These are phyloP conservation scores for Stegostoma tigrinum DNA, from an alignment of 2,113 vertebrate genomes.

Conservation along the genomic window DNA sequence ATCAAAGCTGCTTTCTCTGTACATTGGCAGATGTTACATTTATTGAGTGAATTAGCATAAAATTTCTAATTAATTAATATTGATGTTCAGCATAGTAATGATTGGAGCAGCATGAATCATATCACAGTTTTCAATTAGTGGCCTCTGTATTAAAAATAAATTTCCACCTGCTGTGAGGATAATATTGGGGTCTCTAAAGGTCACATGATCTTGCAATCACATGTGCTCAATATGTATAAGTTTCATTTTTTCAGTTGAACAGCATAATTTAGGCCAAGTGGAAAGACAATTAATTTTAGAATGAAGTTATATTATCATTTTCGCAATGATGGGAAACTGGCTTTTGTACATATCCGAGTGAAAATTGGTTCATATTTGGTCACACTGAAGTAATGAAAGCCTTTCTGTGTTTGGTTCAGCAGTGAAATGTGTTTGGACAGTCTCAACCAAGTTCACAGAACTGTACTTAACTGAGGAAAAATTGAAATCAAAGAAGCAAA, in stretches of 20 bases:
- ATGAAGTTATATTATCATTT: constrained; percentile 18
- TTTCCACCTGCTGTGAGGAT: constrained; percentile 13
- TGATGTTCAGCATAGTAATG: constrained; percentile 29
- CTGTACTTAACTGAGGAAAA: not conserved
- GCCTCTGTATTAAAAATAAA: constrained; percentile 30
- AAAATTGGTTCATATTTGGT: not conserved
- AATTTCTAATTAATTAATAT: constrained; percentile 31
- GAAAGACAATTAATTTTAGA: constrained; percentile 7
- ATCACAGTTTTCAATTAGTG: constrained; percentile 30
- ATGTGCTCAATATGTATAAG: constrained; percentile 27
- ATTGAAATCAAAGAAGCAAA: not conserved
- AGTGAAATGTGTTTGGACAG: not conserved
- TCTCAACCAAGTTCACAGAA: not conserved
- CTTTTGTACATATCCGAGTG: not conserved
- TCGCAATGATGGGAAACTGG: not conserved
- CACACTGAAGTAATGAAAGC: not conserved
- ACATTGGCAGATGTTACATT: not conserved
- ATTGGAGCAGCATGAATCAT: not conserved
- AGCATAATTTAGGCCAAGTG: not conserved
- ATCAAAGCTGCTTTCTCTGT: not conserved
- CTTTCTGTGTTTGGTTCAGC: not conserved
- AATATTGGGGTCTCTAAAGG: constrained; percentile 25
- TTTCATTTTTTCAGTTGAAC: not conserved
- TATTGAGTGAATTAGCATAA: constrained; percentile 27
- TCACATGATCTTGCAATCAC: constrained; percentile 15